Conservation (phyloP, 1,140 invertebrate genomes). For the Bemisia tabaci region DNA sequence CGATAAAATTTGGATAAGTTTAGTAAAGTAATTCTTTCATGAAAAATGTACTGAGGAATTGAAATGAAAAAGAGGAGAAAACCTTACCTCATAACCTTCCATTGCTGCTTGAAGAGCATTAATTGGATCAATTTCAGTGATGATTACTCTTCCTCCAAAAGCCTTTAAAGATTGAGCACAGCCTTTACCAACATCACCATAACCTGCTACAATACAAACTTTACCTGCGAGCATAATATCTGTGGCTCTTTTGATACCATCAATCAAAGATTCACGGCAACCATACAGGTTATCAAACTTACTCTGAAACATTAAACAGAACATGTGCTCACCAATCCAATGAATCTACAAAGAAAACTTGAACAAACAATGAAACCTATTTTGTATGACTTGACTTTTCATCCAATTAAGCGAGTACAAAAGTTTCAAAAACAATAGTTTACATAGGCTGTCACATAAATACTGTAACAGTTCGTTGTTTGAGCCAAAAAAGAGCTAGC, state of each 20-base stretch:
- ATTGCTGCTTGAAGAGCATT: constrained; percentile 96
- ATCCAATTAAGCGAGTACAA: constrained; percentile 1
- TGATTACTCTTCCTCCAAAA: constrained; percentile 88
- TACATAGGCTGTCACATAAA: no score
- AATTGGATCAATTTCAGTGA: constrained; percentile 99
- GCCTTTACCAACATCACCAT: constrained; percentile 99
- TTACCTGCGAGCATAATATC: constrained; percentile 99
- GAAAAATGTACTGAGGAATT: constrained; percentile 3
- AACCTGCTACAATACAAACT: constrained; percentile 93
- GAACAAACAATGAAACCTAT: constrained; percentile 7
- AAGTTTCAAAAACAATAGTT: background rate
- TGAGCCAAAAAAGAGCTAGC: no score
- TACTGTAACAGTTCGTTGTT: no score
- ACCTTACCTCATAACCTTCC: constrained; percentile 78
- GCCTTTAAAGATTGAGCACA: constrained; percentile 89
- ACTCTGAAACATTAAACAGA: constrained; percentile 45
- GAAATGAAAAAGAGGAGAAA: background rate
- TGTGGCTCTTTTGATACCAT: constrained; percentile 97
- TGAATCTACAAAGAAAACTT: background rate
- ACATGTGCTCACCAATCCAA: background rate
- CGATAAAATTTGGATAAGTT: no score
- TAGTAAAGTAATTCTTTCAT: no score
- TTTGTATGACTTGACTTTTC: background rate
- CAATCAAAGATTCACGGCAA: constrained; percentile 73
- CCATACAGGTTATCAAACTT: constrained; percentile 99